phyloP scores from a whole-genome alignment of 2,797 vertebrate species.

The Liasis olivaceus region DNA sequence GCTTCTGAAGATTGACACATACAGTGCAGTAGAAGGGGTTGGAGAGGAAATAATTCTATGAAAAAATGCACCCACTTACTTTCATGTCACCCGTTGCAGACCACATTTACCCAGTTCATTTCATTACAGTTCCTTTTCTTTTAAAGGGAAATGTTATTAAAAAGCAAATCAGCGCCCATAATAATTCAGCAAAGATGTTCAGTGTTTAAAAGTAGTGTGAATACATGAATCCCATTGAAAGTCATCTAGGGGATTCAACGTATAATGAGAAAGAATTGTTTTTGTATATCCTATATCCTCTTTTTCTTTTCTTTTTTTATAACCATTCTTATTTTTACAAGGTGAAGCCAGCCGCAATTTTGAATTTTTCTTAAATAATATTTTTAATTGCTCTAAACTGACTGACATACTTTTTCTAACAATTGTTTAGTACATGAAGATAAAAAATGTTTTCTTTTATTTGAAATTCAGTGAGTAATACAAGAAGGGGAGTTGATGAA shows the following conservation, averaged over 20 bases:
- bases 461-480: background rate
- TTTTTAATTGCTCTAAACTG: background rate
- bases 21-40: background rate
- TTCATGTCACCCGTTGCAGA: constrained; percentile 36
- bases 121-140: constrained; percentile 28
- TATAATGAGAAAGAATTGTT: constrained; percentile 20
- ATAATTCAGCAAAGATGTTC: constrained; percentile 28
- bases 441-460: background rate
- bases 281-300: background rate
- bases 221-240: constrained; percentile 50
- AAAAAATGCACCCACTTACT: constrained; percentile 17
- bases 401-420: background rate
- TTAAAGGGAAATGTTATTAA: constrained; percentile 27
- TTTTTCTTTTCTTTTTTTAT: background rate
- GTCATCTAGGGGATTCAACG: constrained; percentile 45
- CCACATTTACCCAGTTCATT: constrained; percentile 25
- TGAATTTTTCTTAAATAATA: background rate
- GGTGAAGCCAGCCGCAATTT: background rate
- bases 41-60: constrained; percentile 13
- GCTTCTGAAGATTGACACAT: constrained; percentile 29
- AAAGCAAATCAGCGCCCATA: constrained; percentile 46
- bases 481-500: background rate
- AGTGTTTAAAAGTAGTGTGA: constrained; percentile 28
- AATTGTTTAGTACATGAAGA: background rate
- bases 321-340: background rate